Base-by-base conservation (phyloP, 2,888 invertebrate genomes). In the Hemithea aestivaria region DNA sequence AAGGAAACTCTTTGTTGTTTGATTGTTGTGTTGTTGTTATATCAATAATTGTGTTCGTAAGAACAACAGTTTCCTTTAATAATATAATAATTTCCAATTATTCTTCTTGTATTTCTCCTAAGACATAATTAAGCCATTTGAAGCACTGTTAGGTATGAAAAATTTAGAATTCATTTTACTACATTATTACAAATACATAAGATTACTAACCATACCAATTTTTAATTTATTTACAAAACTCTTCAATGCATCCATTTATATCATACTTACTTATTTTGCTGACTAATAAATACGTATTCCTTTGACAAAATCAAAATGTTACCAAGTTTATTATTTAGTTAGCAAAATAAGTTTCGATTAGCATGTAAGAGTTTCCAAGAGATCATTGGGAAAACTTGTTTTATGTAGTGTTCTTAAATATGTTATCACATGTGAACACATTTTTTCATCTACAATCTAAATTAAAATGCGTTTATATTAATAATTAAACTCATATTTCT, bases 391-490 rank as follows among this genome's bases (percentile, higher is more conserved):
- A 87, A 87, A 87, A 84, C 84, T 84, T 81, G 64, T 65, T 79
- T 74, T 68, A 66, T 64, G 51, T 61, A 66, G 74, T 73, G 66
- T 68, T 67, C 82, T 80, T 82, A 82, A 79, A 77, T 73, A 83
- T 78, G 79, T 79, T 87, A 87, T 87, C 87, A 87, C 85, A 85
- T 79, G 80, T 87, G 85, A 85, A 87, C 85, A 87, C 84, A 87
- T 83, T 45, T 44, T 40, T 41, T 41, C 47, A 35, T 50, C 46
- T 31, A 38, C 44, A 40, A 48, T 32, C 48, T 44, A 49, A 48
- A 51, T 34, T 46, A 48, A 47, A 53, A 46, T 43, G 43, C 38
- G 32, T 31, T 41, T 30, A 40, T 10, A 37, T 27, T 32, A 32
- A 28, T 40, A 36, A 33, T 35, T 36, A 35, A 34, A 39, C 22